A percentile compares a stretch with the other conserved stretches of the same genome.
Conservation (phyloP, 2,797 vertebrate genomes). For the Nyctalus aviator region DNA sequence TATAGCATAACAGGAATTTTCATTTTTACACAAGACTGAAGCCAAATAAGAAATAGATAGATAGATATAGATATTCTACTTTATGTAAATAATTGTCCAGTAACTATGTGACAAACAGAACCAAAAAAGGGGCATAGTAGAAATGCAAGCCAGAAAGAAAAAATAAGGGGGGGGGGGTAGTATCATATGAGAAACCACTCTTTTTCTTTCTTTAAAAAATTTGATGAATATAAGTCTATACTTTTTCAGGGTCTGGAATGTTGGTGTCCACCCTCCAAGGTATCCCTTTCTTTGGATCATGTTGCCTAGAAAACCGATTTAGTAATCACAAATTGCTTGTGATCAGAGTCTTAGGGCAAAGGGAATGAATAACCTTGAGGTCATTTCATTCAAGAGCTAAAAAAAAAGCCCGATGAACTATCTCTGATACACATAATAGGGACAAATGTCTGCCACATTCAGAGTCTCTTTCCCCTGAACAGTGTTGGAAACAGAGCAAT, state of each 20-base stretch:
- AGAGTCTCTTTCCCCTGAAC: not conserved
- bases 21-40: conserved; percentile 20
- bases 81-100: not conserved
- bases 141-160: conserved; percentile 6
- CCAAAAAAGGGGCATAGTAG: not conserved
- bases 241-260: conserved; percentile 28
- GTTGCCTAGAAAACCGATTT: conserved; percentile 21
- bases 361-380: not conserved
- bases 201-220: conserved; percentile 5
- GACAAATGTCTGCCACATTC: not conserved
- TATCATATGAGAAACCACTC: not conserved
- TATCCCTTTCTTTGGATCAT: conserved; percentile 7
- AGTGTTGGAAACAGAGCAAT: conserved; percentile 31
- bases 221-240: not conserved
- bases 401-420: not conserved
- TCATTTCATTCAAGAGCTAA: not conserved
- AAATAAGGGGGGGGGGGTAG: not conserved
- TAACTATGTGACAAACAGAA: not conserved
- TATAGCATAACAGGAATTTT: not conserved
- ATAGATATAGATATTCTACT: not conserved
- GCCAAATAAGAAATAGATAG: not conserved
- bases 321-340: conserved; percentile 33
- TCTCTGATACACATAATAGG: not conserved
- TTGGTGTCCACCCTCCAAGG: not conserved
- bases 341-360: conserved; percentile 30